Conservation (phyloP, 2,797 vertebrate genomes). For the Liasis olivaceus region DNA sequence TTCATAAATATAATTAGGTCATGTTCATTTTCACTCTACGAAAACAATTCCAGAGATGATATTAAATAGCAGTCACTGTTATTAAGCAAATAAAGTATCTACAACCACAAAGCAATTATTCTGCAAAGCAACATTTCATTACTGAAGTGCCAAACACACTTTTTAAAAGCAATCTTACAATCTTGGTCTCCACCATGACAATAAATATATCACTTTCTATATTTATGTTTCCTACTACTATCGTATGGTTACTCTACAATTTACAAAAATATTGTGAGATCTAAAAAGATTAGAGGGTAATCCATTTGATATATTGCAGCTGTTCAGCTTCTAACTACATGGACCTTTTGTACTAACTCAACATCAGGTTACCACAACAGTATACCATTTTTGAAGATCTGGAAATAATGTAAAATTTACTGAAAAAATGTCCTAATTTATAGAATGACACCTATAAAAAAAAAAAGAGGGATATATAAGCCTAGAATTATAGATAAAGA, state of each 20-base stretch:
- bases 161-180: background rate
- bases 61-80: background rate
- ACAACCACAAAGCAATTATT: background rate
- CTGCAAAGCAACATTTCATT: constrained; percentile 6
- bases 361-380: too few relatives aligned
- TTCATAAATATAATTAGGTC: background rate
- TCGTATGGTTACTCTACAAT: background rate
- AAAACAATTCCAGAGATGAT: background rate
- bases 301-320: background rate
- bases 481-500: background rate
- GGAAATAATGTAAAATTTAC: background rate
- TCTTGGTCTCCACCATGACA: background rate
- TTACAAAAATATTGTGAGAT: background rate
- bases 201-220: background rate
- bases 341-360: background rate
- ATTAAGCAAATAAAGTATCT: constrained; percentile 19
- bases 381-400: background rate
- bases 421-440: background rate
- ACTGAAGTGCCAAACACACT: background rate
- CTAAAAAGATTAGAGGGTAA: background rate
- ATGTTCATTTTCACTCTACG: background rate
- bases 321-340: background rate
- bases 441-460: background rate
- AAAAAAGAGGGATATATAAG: background rate
- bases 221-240: background rate